phyloP scores from a whole-genome alignment of 2,797 vertebrate species.

The Setipinna tenuifilis region DNA sequence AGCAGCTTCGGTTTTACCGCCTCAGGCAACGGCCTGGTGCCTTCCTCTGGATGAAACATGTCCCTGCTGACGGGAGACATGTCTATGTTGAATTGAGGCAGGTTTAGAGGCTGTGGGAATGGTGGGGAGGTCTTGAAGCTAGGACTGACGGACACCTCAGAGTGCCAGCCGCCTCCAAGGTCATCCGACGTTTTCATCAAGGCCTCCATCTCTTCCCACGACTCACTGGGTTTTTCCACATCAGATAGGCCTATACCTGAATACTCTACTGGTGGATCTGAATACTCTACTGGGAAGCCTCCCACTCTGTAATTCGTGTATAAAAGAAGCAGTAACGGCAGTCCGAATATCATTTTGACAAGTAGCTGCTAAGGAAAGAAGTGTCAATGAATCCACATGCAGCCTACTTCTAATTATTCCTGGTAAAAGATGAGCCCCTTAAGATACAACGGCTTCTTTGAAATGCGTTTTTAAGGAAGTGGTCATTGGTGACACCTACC shows the following conservation, averaged over 20 bases:
- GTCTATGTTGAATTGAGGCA: conserved; percentile 54
- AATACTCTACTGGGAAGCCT: background rate
- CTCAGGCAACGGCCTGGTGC: conserved; percentile 46
- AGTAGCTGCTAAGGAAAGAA: background rate
- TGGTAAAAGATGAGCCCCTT: background rate
- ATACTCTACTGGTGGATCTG: too few relatives aligned
- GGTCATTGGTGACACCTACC: background rate
- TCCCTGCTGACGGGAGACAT: conserved; percentile 34
- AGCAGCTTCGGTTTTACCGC: conserved; percentile 52
- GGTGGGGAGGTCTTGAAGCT: background rate
- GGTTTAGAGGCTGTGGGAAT: background rate
- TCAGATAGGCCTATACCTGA: background rate
- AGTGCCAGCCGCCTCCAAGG: background rate
- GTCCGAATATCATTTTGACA: background rate
- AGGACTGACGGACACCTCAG: background rate
- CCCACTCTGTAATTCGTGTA: background rate
- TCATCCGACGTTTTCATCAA: background rate
- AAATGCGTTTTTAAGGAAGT: background rate
- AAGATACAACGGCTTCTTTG: too few relatives aligned
- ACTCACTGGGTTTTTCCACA: background rate
- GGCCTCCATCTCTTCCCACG: background rate
- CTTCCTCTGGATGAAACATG: conserved; percentile 59
- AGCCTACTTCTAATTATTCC: background rate
- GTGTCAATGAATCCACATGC: background rate
- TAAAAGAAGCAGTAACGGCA: background rate